Percentiles rank a stretch among this genome's conserved stretches.
phyloP scores from a whole-genome alignment of 2,888 invertebrate genomes.

The Argynnis bischoffii region DNA sequence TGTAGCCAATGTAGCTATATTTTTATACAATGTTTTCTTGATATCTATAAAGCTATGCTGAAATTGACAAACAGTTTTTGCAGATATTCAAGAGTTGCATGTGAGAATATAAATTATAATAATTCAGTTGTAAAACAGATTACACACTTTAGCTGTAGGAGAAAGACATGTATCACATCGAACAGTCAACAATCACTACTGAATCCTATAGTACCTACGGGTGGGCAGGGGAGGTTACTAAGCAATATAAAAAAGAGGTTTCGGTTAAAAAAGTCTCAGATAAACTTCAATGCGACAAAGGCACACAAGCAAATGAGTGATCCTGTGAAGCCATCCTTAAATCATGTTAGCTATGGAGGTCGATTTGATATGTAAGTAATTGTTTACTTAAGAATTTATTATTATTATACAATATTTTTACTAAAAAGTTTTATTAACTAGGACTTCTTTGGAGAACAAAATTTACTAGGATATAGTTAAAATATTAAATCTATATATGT shows the following conservation, averaged over 20 bases:
- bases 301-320: slow-evolving; percentile 64
- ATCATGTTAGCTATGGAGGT: slow-evolving; percentile 62
- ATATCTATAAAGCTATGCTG: slow-evolving; percentile 71
- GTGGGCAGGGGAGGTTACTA: slow-evolving; percentile 49
- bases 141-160: slow-evolving; percentile 55
- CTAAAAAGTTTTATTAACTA: background rate
- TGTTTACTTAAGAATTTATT: background rate
- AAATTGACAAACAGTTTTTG: slow-evolving; percentile 76
- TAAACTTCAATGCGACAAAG: slow-evolving; percentile 51
- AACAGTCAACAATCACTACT: slow-evolving; percentile 42
- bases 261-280: slow-evolving; percentile 51
- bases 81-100: slow-evolving; percentile 69
- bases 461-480: too few species aligned
- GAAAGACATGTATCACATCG: slow-evolving; percentile 55
- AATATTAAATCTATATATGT: background rate
- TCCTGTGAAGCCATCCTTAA: slow-evolving; percentile 53
- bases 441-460: too few species aligned
- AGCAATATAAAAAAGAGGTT: slow-evolving; percentile 53
- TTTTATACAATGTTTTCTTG: slow-evolving; percentile 48
- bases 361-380: slow-evolving; percentile 64
- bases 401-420: background rate
- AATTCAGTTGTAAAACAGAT: slow-evolving; percentile 57
- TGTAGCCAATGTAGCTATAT: slow-evolving; percentile 52
- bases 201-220: slow-evolving; percentile 44
- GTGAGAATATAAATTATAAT: slow-evolving; percentile 54